Conservation (phyloP, 2,113 vertebrate species). For the Marcusenius ussheri region DNA sequence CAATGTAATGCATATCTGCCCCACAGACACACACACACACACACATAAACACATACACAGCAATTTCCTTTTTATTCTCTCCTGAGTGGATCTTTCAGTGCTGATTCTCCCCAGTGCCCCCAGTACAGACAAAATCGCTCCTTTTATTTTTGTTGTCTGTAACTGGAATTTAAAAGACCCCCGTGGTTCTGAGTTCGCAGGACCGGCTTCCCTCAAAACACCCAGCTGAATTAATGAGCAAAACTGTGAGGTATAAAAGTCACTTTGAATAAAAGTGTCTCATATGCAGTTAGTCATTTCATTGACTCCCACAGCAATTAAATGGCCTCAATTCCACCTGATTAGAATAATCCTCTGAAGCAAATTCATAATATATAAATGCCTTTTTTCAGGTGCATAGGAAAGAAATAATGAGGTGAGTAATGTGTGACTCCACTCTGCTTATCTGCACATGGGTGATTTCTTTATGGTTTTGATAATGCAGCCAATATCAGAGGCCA, state of each 20-base stretch:
- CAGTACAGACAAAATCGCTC: background rate
- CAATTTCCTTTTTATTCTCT: background rate
- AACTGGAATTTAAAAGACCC: background rate
- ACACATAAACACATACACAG: background rate
- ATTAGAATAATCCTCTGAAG: background rate
- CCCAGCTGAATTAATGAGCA: background rate
- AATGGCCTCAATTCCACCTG: background rate
- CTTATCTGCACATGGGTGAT: background rate
- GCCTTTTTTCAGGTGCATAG: background rate
- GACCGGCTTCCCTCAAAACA: background rate
- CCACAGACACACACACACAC: too few relatives aligned
- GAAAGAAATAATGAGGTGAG: slow-evolving; percentile 23
- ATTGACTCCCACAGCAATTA: background rate
- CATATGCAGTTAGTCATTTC: background rate
- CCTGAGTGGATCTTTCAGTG: background rate
- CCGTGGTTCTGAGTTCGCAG: background rate
- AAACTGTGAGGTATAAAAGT: background rate
- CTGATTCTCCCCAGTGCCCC: background rate
- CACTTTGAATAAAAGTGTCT: background rate
- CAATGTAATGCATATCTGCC: too few relatives aligned
- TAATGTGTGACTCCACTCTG: background rate
- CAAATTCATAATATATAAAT: background rate
- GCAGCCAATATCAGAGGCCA: background rate
- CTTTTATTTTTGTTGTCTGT: background rate
- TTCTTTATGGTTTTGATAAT: background rate